These are phyloP conservation scores for Fundulus diaphanus DNA, from an alignment of 2,797 vertebrate species.

Conservation along the genomic window DNA sequence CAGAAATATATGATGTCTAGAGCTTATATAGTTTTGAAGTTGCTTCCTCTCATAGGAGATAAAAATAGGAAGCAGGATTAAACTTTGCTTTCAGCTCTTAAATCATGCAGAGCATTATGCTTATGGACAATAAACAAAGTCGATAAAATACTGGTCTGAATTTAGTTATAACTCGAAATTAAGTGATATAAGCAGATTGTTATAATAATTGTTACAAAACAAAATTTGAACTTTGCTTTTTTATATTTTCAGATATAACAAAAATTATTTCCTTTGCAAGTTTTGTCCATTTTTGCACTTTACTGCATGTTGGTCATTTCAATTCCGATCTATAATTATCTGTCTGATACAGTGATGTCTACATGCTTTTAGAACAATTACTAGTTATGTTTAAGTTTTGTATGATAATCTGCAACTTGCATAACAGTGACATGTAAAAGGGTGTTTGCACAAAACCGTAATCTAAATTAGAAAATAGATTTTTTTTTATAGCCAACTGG, in stretches of 20 bases:
- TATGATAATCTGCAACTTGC: background rate
- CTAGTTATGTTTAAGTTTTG: background rate
- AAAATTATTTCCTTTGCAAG: background rate
- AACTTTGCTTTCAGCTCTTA: conserved; percentile 32
- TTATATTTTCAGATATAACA: background rate
- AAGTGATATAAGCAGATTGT: background rate
- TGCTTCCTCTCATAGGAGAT: conserved; percentile 10
- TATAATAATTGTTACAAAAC: background rate
- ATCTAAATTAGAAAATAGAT: background rate
- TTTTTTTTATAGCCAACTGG: background rate
- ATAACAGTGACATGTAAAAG: background rate
- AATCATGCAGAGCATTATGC: background rate
- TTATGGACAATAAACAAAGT: background rate
- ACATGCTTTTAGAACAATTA: background rate
- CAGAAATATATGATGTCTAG: background rate
- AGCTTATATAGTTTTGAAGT: background rate
- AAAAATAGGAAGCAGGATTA: conserved; percentile 35
- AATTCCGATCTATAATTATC: background rate
- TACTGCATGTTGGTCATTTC: background rate
- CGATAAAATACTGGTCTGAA: background rate
- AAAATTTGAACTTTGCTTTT: background rate
- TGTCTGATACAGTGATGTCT: background rate
- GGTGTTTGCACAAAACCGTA: background rate
- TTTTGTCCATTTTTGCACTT: background rate
- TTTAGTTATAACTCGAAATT: background rate